phyloP scores from a whole-genome alignment of 64 coral and sea anemone species.

The Anthopleura sola region DNA sequence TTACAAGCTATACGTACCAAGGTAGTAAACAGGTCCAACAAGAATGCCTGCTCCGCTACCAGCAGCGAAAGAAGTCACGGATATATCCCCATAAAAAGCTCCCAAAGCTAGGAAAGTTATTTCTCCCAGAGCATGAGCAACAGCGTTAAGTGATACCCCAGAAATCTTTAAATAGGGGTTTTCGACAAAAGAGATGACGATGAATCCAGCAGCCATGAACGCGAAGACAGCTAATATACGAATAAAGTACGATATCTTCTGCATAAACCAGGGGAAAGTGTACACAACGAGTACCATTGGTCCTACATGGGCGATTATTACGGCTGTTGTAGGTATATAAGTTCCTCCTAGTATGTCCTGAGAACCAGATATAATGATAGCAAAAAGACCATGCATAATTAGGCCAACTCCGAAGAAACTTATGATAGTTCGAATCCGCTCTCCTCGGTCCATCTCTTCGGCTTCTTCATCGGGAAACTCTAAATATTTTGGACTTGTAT shows the following conservation, averaged over 20 bases:
- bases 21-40: constrained; percentile 66
- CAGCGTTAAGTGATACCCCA: constrained; percentile 60
- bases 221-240: constrained; percentile 54
- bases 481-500: background rate
- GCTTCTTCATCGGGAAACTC: constrained; percentile 28
- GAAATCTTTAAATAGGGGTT: constrained; percentile 58
- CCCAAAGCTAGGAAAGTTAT: constrained; percentile 62
- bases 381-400: constrained; percentile 52
- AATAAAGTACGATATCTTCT: constrained; percentile 69
- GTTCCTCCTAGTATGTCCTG: constrained; percentile 83
- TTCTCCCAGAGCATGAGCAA: constrained; percentile 75
- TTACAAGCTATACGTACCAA: constrained; percentile 39
- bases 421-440: constrained; percentile 37
- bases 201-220: constrained; percentile 51
- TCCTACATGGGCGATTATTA: constrained; percentile 67
- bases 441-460: constrained; percentile 11
- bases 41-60: constrained; percentile 77
- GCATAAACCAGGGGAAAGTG: constrained; percentile 74
- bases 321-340: constrained; percentile 47
- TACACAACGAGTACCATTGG: constrained; percentile 73
- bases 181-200: constrained; percentile 54
- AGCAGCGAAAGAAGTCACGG: constrained; percentile 66
- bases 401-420: constrained; percentile 70
- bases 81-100: constrained; percentile 73
- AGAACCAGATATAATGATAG: constrained; percentile 60